Percentiles rank a stretch among this genome's conserved stretches.
Conservation (phyloP, 2,888 invertebrate species). For the Herminia tarsipennalis region DNA sequence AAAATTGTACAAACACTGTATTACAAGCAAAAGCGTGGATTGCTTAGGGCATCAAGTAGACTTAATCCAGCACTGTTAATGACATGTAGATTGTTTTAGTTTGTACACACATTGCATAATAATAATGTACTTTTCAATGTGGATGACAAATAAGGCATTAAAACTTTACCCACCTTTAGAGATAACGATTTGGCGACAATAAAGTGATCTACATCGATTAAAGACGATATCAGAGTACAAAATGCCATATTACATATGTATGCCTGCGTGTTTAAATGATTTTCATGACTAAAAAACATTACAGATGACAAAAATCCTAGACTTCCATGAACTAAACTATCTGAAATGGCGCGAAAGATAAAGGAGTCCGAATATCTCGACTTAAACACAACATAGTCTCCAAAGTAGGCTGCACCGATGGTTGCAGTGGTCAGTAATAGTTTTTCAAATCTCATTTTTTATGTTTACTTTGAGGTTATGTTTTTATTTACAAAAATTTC, state of each 20-base stretch:
- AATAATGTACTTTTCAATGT: not conserved
- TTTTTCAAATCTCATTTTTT: conserved; percentile 57
- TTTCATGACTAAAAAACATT: conserved; percentile 64
- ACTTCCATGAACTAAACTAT: conserved; percentile 62
- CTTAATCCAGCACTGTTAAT: not conserved
- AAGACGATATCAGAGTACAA: conserved; percentile 64
- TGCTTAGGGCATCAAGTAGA: not conserved
- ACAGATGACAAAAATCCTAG: conserved; percentile 66
- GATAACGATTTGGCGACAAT: conserved; percentile 70
- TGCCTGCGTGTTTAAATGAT: conserved; percentile 43
- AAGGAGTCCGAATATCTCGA: conserved; percentile 64
- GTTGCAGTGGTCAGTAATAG: conserved; percentile 54
- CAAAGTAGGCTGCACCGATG: conserved; percentile 54
- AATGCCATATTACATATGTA: conserved; percentile 55
- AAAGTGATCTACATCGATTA: conserved; percentile 74
- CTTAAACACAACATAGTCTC: conserved; percentile 71
- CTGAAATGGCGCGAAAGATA: conserved; percentile 62
- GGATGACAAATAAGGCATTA: not conserved
- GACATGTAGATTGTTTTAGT: not conserved
- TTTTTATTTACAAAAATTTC: conserved; percentile 3
- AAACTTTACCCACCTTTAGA: conserved; percentile 63
- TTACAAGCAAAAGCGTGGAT: not conserved
- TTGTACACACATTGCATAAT: not conserved
- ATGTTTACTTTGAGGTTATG: conserved; percentile 11
- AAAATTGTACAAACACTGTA: not conserved